Percentiles rank a stretch among this genome's conserved stretches.
Conservation (phyloP, 1,140 invertebrate genomes). For the Drosophila tsacasi region DNA sequence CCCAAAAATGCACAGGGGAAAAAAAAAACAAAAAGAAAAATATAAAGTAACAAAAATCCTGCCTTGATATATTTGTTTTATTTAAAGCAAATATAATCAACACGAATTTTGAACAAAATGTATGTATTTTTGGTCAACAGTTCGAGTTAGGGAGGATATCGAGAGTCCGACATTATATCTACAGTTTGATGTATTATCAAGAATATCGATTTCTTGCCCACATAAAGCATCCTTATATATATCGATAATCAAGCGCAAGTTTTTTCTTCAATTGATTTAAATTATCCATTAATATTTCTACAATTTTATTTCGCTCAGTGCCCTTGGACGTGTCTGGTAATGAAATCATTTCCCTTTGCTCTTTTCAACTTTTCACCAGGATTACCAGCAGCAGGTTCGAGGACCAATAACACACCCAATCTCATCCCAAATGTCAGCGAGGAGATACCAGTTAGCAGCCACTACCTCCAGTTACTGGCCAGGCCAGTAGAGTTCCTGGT, state of each 20-base stretch:
- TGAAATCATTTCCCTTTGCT: slow-evolving; percentile 81
- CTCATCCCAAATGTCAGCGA: not conserved
- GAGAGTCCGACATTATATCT: not conserved
- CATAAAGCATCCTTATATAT: too few relatives aligned
- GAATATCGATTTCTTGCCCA: too few relatives aligned
- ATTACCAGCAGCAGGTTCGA: slow-evolving; percentile 47
- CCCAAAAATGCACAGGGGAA: not conserved
- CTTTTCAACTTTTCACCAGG: slow-evolving; percentile 77
- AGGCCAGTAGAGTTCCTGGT: slow-evolving; percentile 12
- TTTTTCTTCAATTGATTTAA: too few relatives aligned
- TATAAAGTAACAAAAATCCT: too few relatives aligned
- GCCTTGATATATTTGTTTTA: not conserved
- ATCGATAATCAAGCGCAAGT: too few relatives aligned
- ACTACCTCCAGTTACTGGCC: slow-evolving; percentile 12
- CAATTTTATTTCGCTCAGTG: slow-evolving; percentile 2
- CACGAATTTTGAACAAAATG: not conserved
- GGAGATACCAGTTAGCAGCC: slow-evolving; percentile 26
- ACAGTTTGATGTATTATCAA: not conserved
- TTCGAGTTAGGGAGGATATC: too few relatives aligned
- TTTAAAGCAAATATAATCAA: not conserved
- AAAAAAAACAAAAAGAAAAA: not conserved
- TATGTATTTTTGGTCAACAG: not conserved
- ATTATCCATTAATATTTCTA: too few relatives aligned
- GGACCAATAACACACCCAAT: slow-evolving; percentile 5
- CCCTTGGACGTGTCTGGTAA: slow-evolving; percentile 73